These are phyloP conservation scores for Brachyhypopomus occidentalis DNA, from an alignment of 2,113 vertebrate genomes.

Conservation along the genomic window DNA sequence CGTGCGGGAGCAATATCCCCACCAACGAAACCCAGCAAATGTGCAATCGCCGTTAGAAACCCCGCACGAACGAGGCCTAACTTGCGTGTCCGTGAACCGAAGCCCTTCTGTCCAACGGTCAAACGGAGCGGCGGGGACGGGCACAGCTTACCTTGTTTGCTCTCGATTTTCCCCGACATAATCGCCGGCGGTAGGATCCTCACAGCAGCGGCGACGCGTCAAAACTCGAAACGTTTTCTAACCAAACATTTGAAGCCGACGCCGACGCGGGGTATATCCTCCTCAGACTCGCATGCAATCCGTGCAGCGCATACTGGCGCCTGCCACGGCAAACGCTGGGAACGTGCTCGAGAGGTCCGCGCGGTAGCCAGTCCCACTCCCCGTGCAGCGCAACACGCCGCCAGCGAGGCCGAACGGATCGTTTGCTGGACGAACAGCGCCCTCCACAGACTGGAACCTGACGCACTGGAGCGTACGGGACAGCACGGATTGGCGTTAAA, in stretches of 20 bases:
- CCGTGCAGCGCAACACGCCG: background rate
- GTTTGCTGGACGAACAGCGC: slow-evolving; percentile 2
- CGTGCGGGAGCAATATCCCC: no score
- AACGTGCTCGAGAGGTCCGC: slow-evolving; percentile 6
- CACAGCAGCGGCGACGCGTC: background rate
- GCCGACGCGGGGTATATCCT: background rate
- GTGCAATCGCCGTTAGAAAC: no score
- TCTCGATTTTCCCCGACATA: slow-evolving; percentile 50
- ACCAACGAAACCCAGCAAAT: no score
- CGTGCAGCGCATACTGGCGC: slow-evolving; percentile 10
- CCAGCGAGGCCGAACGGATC: background rate
- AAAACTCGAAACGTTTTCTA: background rate
- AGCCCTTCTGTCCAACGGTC: background rate
- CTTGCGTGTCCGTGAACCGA: background rate
- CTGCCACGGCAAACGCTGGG: background rate
- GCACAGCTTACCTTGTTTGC: slow-evolving; percentile 49
- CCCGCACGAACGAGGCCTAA: no score
- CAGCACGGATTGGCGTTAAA: background rate
- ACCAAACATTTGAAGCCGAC: slow-evolving; percentile 14
- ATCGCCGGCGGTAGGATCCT: slow-evolving; percentile 19
- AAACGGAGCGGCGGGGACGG: background rate
- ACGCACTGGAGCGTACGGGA: no score
- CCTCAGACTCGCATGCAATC: background rate
- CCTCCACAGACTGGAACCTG: slow-evolving; percentile 30
- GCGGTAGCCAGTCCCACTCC: background rate